These are phyloP conservation scores for Danio albolineatus DNA, from an alignment of 2,797 vertebrate species.

Conservation along the genomic window DNA sequence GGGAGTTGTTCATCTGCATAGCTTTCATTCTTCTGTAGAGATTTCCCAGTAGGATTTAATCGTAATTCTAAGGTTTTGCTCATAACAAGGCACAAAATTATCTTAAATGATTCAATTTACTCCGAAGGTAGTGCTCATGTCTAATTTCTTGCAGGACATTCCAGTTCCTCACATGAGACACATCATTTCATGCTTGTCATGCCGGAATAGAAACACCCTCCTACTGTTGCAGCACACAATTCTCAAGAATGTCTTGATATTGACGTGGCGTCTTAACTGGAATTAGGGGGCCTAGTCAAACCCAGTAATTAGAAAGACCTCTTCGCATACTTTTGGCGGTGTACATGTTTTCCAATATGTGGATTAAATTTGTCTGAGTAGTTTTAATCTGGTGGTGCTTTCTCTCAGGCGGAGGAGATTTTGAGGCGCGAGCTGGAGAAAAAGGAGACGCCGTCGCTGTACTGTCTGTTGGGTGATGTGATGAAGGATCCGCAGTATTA, in stretches of 20 bases:
- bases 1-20: not conserved
- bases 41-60: not conserved
- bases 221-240: not conserved
- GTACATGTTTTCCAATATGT: not conserved
- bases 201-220: not conserved
- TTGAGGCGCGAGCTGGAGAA: conserved; percentile 89
- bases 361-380: conserved; percentile 1
- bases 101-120: not conserved
- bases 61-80: not conserved
- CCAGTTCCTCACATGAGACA: not conserved
- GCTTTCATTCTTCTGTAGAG: not conserved
- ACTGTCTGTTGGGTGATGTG: conserved; percentile 94
- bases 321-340: not conserved
- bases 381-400: not conserved
- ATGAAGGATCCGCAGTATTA: conserved; percentile 88
- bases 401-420: conserved; percentile 90
- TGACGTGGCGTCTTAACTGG: not conserved
- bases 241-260: not conserved
- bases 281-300: conserved; percentile 14
- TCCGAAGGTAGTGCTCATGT: not conserved
- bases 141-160: not conserved
- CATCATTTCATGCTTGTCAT: not conserved
- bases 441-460: conserved; percentile 86
- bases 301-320: not conserved
- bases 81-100: not conserved